Conservation (phyloP, 2,888 invertebrate genomes). For the Noctua pronuba region DNA sequence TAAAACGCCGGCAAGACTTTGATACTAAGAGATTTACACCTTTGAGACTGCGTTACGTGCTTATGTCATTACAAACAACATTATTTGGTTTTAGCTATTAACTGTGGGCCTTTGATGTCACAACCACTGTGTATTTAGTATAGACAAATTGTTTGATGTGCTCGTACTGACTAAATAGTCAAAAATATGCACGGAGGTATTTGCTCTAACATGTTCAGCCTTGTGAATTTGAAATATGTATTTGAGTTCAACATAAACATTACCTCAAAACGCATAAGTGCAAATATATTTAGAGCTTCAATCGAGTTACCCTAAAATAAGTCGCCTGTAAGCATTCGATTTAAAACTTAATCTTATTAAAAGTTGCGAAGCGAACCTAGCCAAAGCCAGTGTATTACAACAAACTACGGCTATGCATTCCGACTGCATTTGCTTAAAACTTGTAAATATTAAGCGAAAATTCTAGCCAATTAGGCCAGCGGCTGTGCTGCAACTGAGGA, state of each 20-base stretch:
- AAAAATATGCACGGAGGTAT: slow-evolving; percentile 32
- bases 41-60: slow-evolving; percentile 72
- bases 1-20: slow-evolving; percentile 79
- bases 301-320: slow-evolving; percentile 10
- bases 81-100: slow-evolving; percentile 73
- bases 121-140: slow-evolving; percentile 54
- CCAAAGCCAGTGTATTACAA: slow-evolving; percentile 72
- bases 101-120: slow-evolving; percentile 73
- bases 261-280: neutral
- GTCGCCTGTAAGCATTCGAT: slow-evolving; percentile 42
- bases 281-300: slow-evolving; percentile 23
- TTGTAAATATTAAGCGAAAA: slow-evolving; percentile 85
- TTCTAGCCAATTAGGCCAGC: slow-evolving; percentile 85
- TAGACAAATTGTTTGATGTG: slow-evolving; percentile 41
- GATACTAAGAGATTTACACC: slow-evolving; percentile 80
- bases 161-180: slow-evolving; percentile 15
- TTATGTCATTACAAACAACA: slow-evolving; percentile 75
- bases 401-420: slow-evolving; percentile 71
- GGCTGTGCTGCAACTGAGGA: slow-evolving; percentile 77
- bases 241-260: neutral
- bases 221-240: slow-evolving; percentile 21
- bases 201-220: slow-evolving; percentile 22
- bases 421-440: slow-evolving; percentile 82
- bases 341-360: slow-evolving; percentile 71
- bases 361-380: slow-evolving; percentile 71